Conservation (phyloP, 1,140 invertebrate genomes). For the Scaptomyza montana region DNA sequence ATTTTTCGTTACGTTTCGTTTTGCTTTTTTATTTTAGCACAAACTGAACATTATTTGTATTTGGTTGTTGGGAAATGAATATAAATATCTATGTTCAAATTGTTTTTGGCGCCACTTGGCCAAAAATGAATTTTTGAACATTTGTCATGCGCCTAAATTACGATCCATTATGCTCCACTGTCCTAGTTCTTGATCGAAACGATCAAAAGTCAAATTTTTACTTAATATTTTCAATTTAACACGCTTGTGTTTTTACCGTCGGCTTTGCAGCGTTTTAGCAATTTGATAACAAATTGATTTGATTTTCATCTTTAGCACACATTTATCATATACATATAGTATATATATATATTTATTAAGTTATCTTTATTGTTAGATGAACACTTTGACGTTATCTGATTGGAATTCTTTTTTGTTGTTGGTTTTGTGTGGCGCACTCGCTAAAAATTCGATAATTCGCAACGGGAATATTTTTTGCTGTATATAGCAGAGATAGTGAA, state of each 20-base stretch:
- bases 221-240: background rate
- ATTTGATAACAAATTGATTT: slow-evolving; percentile 3
- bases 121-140: slow-evolving; percentile 20
- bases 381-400: slow-evolving; percentile 26
- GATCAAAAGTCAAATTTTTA: slow-evolving; percentile 1
- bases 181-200: too few relatives aligned
- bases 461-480: slow-evolving; percentile 11
- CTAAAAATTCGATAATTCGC: slow-evolving; percentile 2
- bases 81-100: too few relatives aligned
- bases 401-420: slow-evolving; percentile 14
- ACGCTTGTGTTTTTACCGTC: slow-evolving; percentile 35
- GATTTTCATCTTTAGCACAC: slow-evolving; percentile 16
- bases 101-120: slow-evolving; percentile 41
- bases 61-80: slow-evolving; percentile 2
- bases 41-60: slow-evolving; percentile 27
- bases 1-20: slow-evolving; percentile 7
- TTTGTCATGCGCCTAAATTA: slow-evolving; percentile 36
- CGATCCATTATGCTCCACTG: slow-evolving; percentile 27
- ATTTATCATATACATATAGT: background rate
- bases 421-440: slow-evolving; percentile 1
- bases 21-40: slow-evolving; percentile 35
- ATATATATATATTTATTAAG: too few relatives aligned
- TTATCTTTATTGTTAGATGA: slow-evolving; percentile 13
- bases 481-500: background rate
- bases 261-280: slow-evolving; percentile 13